Percentiles rank a stretch among this genome's conserved stretches.
Conservation (phyloP, 1,140 invertebrate species). For the Psix sp. region DNA sequence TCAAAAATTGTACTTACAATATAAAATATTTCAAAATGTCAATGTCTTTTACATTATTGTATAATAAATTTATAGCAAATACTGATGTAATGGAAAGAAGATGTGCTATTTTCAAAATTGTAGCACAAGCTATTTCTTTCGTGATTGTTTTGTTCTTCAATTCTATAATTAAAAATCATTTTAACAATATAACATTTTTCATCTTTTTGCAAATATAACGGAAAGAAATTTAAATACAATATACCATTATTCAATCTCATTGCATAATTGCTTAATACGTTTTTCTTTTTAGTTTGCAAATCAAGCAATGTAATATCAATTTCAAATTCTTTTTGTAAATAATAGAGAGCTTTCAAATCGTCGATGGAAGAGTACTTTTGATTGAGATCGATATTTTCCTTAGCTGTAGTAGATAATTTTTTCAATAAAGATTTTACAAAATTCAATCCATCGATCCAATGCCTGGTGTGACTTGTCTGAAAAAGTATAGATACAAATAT, state of each 20-base stretch:
- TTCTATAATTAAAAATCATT: conserved; percentile 23
- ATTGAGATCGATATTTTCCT: not conserved
- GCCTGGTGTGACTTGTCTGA: conserved; percentile 33
- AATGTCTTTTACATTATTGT: conserved; percentile 28
- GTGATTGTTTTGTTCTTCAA: conserved; percentile 11
- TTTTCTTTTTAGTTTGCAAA: conserved; percentile 52
- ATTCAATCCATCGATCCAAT: conserved; percentile 59
- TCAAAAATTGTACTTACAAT: conserved; percentile 3
- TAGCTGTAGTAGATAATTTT: conserved; percentile 28
- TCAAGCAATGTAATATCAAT: conserved; percentile 48
- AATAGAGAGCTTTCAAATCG: conserved; percentile 55
- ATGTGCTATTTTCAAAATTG: conserved; percentile 56
- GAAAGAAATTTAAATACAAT: no score
- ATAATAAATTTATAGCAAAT: conserved; percentile 46
- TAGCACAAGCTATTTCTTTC: conserved; percentile 25
- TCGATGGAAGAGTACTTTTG: conserved; percentile 25
- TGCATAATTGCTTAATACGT: conserved; percentile 58
- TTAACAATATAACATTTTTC: no score
- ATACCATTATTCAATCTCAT: conserved; percentile 46
- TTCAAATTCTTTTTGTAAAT: conserved; percentile 61
- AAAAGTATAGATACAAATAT: conserved; percentile 13
- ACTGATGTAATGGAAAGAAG: conserved; percentile 54
- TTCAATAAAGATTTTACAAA: conserved; percentile 45
- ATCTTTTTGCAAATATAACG: no score
- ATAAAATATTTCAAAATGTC: conserved; percentile 5